Percentiles rank a stretch among this genome's conserved stretches.
These are phyloP conservation scores for Pachliopta kotzebuea DNA, from an alignment of 2,888 invertebrate species.

Conservation along the genomic window DNA sequence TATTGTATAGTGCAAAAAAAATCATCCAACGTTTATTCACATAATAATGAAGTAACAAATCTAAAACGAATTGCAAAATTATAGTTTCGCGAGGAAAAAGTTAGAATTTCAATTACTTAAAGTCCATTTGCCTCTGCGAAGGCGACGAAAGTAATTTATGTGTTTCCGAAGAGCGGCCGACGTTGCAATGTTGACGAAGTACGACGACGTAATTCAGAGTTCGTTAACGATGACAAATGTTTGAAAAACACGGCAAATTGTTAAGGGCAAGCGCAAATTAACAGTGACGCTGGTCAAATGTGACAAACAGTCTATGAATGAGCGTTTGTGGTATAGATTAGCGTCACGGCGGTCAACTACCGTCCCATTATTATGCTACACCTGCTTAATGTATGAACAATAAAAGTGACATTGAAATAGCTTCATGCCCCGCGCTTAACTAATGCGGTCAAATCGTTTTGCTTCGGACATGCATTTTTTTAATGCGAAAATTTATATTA, in stretches of 20 bases:
- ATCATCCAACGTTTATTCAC: constrained; percentile 2
- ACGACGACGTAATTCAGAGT: constrained; percentile 36
- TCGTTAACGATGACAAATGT: constrained; percentile 68
- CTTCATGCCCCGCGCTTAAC: constrained; percentile 12
- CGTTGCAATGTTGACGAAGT: constrained; percentile 41
- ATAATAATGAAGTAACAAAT: constrained; percentile 35
- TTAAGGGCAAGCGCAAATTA: constrained; percentile 62
- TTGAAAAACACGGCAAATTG: constrained; percentile 63
- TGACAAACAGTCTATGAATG: constrained; percentile 53
- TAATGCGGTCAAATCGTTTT: constrained; percentile 16
- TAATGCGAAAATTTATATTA: too few species aligned
- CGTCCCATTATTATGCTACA: constrained; percentile 42
- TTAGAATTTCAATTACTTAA: constrained; percentile 39
- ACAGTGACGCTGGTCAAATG: constrained; percentile 58
- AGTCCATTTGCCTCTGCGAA: constrained; percentile 33
- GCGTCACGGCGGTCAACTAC: constrained; percentile 41
- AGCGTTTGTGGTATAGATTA: constrained; percentile 55
- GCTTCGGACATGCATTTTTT: constrained; percentile 24
- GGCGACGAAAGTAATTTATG: constrained; percentile 42
- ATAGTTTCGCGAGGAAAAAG: constrained; percentile 31
- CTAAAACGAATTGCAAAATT: constrained; percentile 35
- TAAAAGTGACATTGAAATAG: constrained; percentile 42
- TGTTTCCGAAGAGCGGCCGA: constrained; percentile 37
- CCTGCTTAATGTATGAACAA: constrained; percentile 47
- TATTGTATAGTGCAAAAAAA: neutral